Evolutionary conservation across 2,888 invertebrate genomes (phyloP).

Genomic region (Melanostoma mellinum): DNA sequence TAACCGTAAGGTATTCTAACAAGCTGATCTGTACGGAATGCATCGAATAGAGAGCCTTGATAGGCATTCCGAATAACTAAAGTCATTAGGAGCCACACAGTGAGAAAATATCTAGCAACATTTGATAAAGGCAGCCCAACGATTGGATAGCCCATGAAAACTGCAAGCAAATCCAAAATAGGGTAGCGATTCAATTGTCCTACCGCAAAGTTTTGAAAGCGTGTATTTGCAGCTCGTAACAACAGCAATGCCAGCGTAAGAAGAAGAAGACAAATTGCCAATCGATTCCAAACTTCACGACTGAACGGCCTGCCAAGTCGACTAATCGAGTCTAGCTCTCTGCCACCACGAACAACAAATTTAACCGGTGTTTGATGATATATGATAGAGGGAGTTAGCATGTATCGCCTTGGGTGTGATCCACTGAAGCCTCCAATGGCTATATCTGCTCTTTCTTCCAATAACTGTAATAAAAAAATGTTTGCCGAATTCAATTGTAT

Average conservation of each 20-base stretch:
- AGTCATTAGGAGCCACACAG: conserved; percentile 76
- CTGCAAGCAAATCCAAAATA: not conserved
- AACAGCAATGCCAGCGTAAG: not conserved
- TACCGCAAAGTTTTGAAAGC: not conserved
- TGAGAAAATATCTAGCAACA: conserved; percentile 75
- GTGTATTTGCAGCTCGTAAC: not conserved
- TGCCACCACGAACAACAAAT: conserved; percentile 75
- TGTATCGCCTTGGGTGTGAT: conserved; percentile 64
- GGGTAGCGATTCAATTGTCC: not conserved
- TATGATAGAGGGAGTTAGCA: conserved; percentile 74
- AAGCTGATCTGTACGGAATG: conserved; percentile 26
- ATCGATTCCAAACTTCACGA: conserved; percentile 72
- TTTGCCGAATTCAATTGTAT: not conserved
- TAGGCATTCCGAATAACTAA: conserved; percentile 77
- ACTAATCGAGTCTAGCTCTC: conserved; percentile 70
- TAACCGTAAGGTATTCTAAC: conserved; percentile 5
- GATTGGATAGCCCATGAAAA: conserved; percentile 71
- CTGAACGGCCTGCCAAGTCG: conserved; percentile 75
- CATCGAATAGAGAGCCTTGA: conserved; percentile 70
- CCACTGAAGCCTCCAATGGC: conserved; percentile 77
- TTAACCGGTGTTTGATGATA: conserved; percentile 76
- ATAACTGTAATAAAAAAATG: conserved; percentile 70
- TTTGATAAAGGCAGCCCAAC: conserved; percentile 72
- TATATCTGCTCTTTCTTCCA: conserved; percentile 71
- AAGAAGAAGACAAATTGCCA: too few species aligned